phyloP scores from a whole-genome alignment of 1,140 invertebrate species.

The Zophobas morio region DNA sequence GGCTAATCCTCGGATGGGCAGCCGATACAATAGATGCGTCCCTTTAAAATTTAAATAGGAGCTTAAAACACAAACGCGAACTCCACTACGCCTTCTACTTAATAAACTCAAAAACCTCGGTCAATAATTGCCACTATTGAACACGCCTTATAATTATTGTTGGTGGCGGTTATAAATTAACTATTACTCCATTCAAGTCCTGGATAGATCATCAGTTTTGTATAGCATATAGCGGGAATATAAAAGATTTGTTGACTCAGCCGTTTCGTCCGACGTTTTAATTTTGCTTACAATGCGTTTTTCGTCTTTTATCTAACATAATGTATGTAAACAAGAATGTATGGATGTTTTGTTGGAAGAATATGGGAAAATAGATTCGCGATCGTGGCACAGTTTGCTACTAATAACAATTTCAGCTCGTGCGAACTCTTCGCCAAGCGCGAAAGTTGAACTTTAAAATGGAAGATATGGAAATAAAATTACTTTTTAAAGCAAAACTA shows the following conservation, averaged over 20 bases:
- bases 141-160: no score
- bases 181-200: neutral
- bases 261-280: slow-evolving; percentile 17
- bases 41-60: slow-evolving; percentile 13
- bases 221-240: slow-evolving; percentile 11
- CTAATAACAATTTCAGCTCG: neutral
- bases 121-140: no score
- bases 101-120: no score
- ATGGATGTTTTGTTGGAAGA: slow-evolving; percentile 5
- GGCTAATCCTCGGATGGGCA: slow-evolving; percentile 11
- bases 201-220: slow-evolving; percentile 14
- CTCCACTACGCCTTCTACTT: no score
- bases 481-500: slow-evolving; percentile 45
- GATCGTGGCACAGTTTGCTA: neutral
- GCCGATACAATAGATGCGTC: slow-evolving; percentile 15
- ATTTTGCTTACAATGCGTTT: slow-evolving; percentile 37
- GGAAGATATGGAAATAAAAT: slow-evolving; percentile 36
- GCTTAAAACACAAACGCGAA: no score
- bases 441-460: neutral
- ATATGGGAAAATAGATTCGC: slow-evolving; percentile 4
- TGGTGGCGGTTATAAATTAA: no score
- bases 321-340: slow-evolving; percentile 18
- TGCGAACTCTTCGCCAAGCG: neutral
- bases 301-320: slow-evolving; percentile 25
- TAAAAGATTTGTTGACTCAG: slow-evolving; percentile 38